These are phyloP conservation scores for Aplochiton taeniatus DNA, from an alignment of 2,797 vertebrate species.

Conservation along the genomic window DNA sequence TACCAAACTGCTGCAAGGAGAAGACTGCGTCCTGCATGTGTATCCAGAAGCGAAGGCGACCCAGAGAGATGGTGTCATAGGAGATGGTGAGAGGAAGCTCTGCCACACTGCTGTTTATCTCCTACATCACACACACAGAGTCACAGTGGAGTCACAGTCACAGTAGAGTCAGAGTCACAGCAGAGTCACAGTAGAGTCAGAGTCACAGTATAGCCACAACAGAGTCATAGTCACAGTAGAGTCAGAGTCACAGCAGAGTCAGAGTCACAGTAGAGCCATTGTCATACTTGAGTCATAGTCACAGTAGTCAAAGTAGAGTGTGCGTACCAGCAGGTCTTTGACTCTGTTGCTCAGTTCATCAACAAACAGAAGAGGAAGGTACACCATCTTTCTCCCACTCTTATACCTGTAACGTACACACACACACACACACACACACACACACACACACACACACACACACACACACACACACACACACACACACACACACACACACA, in stretches of 20 bases:
- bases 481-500: constrained; percentile 3
- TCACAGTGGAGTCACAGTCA: neutral
- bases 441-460: constrained; percentile 1
- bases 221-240: too few relatives aligned
- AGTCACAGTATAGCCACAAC: too few relatives aligned
- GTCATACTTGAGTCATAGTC: too few relatives aligned
- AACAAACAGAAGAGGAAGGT: constrained; percentile 97
- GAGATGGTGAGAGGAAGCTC: constrained; percentile 91
- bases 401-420: constrained; percentile 79
- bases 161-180: too few relatives aligned
- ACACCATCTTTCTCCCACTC: constrained; percentile 89
- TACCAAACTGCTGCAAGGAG: constrained; percentile 95
- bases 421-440: neutral
- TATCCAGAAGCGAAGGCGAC: constrained; percentile 95
- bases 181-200: too few relatives aligned
- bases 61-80: constrained; percentile 94
- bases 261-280: too few relatives aligned
- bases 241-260: too few relatives aligned
- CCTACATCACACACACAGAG: constrained; percentile 61
- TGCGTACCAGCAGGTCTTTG: constrained; percentile 89
- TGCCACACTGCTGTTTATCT: constrained; percentile 87
- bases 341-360: constrained; percentile 97
- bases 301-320: neutral
- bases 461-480: neutral
- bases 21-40: constrained; percentile 98